Conservation (phyloP, 2,113 vertebrate species). For the Etia nguti region DNA sequence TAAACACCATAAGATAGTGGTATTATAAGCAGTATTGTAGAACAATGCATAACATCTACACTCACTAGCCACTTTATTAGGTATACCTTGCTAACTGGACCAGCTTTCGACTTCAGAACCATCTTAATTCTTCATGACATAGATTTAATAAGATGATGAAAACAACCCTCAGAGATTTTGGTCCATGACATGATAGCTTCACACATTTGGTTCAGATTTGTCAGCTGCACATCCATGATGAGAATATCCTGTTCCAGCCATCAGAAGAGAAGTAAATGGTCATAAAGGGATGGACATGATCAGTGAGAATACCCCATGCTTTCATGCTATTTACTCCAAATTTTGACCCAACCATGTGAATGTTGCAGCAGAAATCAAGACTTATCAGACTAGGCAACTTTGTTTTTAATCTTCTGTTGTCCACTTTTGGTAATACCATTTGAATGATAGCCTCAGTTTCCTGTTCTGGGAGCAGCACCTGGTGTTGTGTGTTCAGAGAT, state of each 20-base stretch:
- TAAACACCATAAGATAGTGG: accelerated
- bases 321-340: neutral
- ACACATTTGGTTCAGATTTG: neutral
- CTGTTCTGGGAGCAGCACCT: neutral
- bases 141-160: neutral
- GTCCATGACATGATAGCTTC: accelerated
- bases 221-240: neutral
- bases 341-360: neutral
- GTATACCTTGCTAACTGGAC: neutral
- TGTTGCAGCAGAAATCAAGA: accelerated
- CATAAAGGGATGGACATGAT: neutral
- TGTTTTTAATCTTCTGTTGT: neutral
- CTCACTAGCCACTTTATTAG: neutral
- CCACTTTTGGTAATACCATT: neutral
- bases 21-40: neutral
- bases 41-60: neutral
- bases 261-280: neutral
- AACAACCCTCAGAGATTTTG: neutral
- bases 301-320: neutral
- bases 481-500: neutral
- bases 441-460: neutral
- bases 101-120: accelerated
- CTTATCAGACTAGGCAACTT: neutral
- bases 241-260: accelerated
- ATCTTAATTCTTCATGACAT: neutral